Conservation (phyloP, 2,797 vertebrate genomes). For the Enteromius radiatus region DNA sequence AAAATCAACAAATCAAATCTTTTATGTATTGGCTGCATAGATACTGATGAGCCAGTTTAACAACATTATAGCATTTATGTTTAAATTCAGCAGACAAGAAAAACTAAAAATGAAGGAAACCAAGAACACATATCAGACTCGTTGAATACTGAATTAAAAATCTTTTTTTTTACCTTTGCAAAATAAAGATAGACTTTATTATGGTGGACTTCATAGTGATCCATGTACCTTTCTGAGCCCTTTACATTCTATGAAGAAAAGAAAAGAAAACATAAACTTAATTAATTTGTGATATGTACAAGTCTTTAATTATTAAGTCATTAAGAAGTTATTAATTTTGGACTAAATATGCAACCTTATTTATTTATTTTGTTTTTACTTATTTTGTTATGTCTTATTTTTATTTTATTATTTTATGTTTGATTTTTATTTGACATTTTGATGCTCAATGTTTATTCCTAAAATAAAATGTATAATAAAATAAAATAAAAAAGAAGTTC, state of each 20-base stretch:
- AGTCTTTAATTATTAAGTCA: too few relatives aligned
- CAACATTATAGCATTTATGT: neutral
- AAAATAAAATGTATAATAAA: neutral
- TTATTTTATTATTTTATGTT: neutral
- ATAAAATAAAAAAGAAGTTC: too few relatives aligned
- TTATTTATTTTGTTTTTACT: neutral
- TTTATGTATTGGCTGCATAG: neutral
- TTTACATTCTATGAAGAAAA: slow-evolving; percentile 63
- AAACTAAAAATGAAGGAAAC: neutral
- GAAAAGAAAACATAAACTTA: neutral
- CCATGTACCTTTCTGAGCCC: slow-evolving; percentile 72
- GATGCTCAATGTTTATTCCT: neutral
- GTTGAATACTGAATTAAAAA: neutral
- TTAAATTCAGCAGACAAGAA: neutral
- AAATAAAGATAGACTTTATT: slow-evolving; percentile 78
- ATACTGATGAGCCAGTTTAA: neutral
- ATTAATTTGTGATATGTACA: neutral
- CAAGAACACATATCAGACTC: neutral
- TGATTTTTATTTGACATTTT: neutral
- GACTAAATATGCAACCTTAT: neutral
- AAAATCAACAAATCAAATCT: neutral
- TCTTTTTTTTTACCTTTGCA: slow-evolving; percentile 64
- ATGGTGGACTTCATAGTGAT: slow-evolving; percentile 72
- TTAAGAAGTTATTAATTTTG: neutral
- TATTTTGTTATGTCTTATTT: neutral